A percentile compares a stretch with the other conserved stretches of the same genome.
phyloP scores from a whole-genome alignment of 2,888 invertebrate species.

The Eupithecia inturbata region DNA sequence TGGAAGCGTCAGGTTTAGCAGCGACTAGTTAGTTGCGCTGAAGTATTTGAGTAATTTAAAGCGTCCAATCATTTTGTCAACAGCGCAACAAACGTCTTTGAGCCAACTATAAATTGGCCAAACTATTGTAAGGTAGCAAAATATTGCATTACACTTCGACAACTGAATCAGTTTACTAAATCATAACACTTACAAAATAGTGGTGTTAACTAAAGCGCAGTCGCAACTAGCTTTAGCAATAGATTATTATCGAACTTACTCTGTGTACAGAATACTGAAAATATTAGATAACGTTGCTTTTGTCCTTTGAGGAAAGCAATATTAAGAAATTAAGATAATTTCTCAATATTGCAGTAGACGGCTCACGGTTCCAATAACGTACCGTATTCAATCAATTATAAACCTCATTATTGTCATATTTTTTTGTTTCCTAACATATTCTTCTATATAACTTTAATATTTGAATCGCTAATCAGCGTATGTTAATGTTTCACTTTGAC shows the following conservation, averaged over 20 bases:
- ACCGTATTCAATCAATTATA: neutral
- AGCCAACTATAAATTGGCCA: neutral
- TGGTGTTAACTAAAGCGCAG: slow-evolving; percentile 24
- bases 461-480: neutral
- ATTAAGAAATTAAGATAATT: neutral
- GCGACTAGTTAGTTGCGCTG: neutral
- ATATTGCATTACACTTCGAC: slow-evolving; percentile 15
- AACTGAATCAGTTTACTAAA: slow-evolving; percentile 23
- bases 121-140: slow-evolving; percentile 6
- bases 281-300: neutral
- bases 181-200: slow-evolving; percentile 27
- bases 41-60: neutral
- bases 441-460: neutral
- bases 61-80: neutral
- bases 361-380: neutral
- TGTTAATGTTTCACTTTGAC: neutral
- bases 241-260: slow-evolving; percentile 21
- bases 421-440: neutral
- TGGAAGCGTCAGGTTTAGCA: neutral
- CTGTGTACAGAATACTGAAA: neutral
- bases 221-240: slow-evolving; percentile 21
- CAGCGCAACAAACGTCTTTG: neutral
- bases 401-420: neutral
- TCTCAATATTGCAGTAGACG: neutral
- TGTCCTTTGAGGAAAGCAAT: neutral